These are phyloP conservation scores for Podocnemis expansa DNA, from an alignment of 2,113 vertebrate species.

Conservation along the genomic window DNA sequence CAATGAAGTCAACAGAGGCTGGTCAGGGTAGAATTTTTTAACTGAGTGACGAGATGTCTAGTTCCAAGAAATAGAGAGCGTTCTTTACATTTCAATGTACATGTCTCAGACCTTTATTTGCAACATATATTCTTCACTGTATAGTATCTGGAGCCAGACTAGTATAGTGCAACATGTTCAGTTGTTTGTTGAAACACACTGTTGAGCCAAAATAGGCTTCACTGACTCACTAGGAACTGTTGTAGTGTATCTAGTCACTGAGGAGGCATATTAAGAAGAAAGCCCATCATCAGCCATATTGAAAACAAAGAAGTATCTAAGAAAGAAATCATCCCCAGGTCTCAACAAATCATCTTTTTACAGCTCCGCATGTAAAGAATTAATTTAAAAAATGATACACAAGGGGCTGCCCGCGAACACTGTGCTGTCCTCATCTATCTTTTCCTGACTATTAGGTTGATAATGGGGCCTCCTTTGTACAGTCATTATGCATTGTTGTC, in stretches of 20 bases:
- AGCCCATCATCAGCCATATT: conserved; percentile 34
- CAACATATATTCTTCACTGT: neutral
- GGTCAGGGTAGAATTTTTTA: neutral
- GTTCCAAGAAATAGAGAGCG: neutral
- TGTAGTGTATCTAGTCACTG: neutral
- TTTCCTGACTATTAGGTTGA: conserved; percentile 72
- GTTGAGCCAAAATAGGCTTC: neutral
- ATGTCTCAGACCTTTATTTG: neutral
- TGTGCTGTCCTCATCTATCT: conserved; percentile 64
- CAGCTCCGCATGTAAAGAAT: conserved; percentile 34
- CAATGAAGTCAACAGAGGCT: neutral
- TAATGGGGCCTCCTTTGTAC: conserved; percentile 60
- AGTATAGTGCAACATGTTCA: neutral
- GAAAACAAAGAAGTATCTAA: conserved; percentile 36
- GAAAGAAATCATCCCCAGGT: conserved; percentile 1
- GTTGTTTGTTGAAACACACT: neutral
- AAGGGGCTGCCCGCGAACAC: conserved; percentile 51
- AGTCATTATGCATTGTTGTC: conserved; percentile 69
- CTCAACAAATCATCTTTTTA: conserved; percentile 63
- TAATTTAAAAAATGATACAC: conserved; percentile 62
- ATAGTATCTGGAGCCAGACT: neutral
- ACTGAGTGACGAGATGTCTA: neutral
- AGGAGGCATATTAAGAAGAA: conserved; percentile 16
- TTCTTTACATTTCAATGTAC: neutral
- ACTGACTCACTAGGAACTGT: neutral